Conservation (phyloP, 2,888 invertebrate genomes). For the Ganaspis brasiliensis region DNA sequence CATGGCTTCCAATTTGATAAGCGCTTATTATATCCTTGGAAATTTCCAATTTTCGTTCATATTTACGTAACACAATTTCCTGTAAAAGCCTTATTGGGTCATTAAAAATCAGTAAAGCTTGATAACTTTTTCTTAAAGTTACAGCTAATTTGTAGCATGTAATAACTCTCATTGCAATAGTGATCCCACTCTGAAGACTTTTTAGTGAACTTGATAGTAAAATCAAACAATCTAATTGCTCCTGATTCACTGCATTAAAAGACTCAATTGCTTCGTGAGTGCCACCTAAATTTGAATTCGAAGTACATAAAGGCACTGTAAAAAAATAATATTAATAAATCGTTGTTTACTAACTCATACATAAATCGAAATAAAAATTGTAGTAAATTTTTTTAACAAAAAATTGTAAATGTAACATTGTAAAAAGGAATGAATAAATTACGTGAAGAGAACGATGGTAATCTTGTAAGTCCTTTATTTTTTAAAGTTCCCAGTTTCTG, state of each 20-base stretch:
- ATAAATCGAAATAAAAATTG: not conserved
- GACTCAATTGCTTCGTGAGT: constrained; percentile 52
- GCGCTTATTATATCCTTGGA: constrained; percentile 84
- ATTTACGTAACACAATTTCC: constrained; percentile 82
- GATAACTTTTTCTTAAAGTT: constrained; percentile 83
- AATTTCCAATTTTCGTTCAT: constrained; percentile 83
- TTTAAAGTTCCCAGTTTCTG: constrained; percentile 67
- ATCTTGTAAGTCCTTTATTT: constrained; percentile 68
- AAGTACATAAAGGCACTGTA: constrained; percentile 56
- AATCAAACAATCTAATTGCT: constrained; percentile 69
- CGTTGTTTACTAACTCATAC: not conserved
- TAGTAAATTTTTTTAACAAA: not conserved
- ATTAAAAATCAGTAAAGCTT: constrained; percentile 81
- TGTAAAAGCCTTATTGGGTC: constrained; percentile 82
- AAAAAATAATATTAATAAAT: constrained; percentile 31
- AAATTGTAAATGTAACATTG: not conserved
- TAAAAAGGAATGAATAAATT: constrained; percentile 43
- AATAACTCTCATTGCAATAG: constrained; percentile 82
- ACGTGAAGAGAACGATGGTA: constrained; percentile 66
- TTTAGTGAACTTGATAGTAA: constrained; percentile 70
- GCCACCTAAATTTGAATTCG: constrained; percentile 28
- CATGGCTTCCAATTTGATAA: constrained; percentile 82
- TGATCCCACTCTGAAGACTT: constrained; percentile 81
- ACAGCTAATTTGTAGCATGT: constrained; percentile 83
- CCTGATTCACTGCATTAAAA: constrained; percentile 56